These are phyloP conservation scores for Adelges cooleyi DNA, from an alignment of 1,140 invertebrate species.

Conservation along the genomic window DNA sequence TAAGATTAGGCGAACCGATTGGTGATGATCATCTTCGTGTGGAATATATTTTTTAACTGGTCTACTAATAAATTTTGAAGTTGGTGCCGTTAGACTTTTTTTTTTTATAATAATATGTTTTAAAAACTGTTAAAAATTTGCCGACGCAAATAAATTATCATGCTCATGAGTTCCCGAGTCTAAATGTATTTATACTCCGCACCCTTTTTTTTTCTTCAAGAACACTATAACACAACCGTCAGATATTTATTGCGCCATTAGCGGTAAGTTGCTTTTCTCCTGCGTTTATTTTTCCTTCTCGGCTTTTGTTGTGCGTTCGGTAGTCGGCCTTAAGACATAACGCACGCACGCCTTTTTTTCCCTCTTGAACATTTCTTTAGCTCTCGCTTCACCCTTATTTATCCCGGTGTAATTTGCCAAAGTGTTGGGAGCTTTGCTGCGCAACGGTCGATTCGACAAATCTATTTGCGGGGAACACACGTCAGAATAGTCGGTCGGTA, in stretches of 20 bases:
- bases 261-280: conserved; percentile 8
- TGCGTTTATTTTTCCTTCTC: conserved; percentile 11
- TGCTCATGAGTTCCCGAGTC: no score
- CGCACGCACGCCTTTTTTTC: conserved; percentile 1
- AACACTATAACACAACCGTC: background rate
- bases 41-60: background rate
- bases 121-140: no score
- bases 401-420: conserved; percentile 20
- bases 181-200: conserved; percentile 18
- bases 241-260: conserved; percentile 27
- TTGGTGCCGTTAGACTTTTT: background rate
- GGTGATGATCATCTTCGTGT: no score
- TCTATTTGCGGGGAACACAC: background rate
- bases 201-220: background rate
- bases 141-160: no score
- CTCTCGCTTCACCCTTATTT: background rate
- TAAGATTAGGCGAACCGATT: no score
- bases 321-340: conserved; percentile 9
- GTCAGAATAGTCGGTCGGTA: no score
- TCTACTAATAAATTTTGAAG: background rate
- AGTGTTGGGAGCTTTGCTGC: conserved; percentile 7
- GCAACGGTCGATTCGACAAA: background rate
- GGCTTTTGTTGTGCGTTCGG: conserved; percentile 7
- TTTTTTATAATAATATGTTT: no score
- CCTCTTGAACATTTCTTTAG: background rate